Conservation (phyloP, 2,888 invertebrate species). For the Sepiola atlantica region DNA sequence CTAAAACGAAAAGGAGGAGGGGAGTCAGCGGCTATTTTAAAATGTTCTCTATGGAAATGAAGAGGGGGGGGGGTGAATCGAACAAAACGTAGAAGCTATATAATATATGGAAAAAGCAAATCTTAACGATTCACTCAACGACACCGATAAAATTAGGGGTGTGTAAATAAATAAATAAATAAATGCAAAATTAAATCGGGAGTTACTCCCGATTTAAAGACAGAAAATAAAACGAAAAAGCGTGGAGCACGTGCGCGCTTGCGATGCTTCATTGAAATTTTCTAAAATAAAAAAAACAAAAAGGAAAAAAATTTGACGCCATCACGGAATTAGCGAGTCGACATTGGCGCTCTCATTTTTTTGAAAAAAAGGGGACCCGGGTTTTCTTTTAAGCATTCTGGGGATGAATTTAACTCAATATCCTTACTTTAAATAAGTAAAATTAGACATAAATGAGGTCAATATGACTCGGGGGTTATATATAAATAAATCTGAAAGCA, state of each 20-base stretch:
- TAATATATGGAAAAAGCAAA: neutral
- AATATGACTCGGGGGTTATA: neutral
- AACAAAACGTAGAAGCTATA: neutral
- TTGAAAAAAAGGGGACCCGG: no score
- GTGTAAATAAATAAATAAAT: no score
- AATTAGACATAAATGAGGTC: neutral
- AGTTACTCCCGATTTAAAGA: neutral
- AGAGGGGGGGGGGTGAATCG: neutral
- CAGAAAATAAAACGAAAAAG: neutral
- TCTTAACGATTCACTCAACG: no score
- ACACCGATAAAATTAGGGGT: no score
- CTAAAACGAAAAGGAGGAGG: no score
- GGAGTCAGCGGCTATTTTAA: neutral
- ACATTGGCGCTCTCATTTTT: neutral
- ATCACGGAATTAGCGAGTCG: neutral
- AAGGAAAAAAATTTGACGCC: neutral
- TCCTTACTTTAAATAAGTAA: neutral
- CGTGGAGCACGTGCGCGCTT: neutral
- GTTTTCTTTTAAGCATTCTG: neutral
- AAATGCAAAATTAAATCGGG: no score
- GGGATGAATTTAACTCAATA: neutral
- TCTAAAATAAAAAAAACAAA: no score
- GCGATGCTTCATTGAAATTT: neutral
- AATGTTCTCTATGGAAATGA: neutral
- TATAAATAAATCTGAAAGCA: neutral